Base-by-base conservation (phyloP, 2,797 vertebrate species). In the Florisuga fusca region DNA sequence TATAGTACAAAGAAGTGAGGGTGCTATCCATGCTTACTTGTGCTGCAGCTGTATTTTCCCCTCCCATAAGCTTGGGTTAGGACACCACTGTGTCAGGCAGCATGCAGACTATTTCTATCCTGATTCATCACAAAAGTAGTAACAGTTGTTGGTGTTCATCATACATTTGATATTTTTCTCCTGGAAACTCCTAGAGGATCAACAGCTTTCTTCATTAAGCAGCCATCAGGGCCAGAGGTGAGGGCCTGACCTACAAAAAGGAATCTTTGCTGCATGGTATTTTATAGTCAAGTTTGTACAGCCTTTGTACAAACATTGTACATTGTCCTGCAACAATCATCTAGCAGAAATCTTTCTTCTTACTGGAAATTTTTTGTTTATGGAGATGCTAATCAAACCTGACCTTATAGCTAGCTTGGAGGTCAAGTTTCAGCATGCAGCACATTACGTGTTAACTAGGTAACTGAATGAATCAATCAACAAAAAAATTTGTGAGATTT, bases 401-500 rank as follows among this genome's bases (percentile, higher is more conserved):
- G 63, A 53, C 79, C 79, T 93, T 41, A 4, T 43, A 68, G 45
- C 51, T 18, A 0, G 1, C 76, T 71, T 6, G 48, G 69, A 90
- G 41, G 66, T 92, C 95, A 90, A 84, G 94, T 92, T 91, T 31
- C 87, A 67, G 87, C 92, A 61, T 1, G 95, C 66, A 25, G 25
- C 2, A 1, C 43, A 69, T 76, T 85, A 61, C 41, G 8, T 10
- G 58, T 31, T n/a, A 63, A 34, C 72, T 69, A 50, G 76, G 89
- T 34, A 90, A 43, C 80, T 9, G 89, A 58, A 76, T 33, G 71
- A 87, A 91, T 95, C 87, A 97, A 91, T 96, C 94, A 94, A 92
- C 82, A 73, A 73, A 51, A 48, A 92, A 91, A 91, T 33, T 86
- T 88, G 90, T 26, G 85, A 93, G 79, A 43, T 74, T 94, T 90